Percentiles rank a stretch among this genome's conserved stretches.
Conservation (phyloP, 2,888 invertebrate species). For the Morpho deidamia region DNA sequence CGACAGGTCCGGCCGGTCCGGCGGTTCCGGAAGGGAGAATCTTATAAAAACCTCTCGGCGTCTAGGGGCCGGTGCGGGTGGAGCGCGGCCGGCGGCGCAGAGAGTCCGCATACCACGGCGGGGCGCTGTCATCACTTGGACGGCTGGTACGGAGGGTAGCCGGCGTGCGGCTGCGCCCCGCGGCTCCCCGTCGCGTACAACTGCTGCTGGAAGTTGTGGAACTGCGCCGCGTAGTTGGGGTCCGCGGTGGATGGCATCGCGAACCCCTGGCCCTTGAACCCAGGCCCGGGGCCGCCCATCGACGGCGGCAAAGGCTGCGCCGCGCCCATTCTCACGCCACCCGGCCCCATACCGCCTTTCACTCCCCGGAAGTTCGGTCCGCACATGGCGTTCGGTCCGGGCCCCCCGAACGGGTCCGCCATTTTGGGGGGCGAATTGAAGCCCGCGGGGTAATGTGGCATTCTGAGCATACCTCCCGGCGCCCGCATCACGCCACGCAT, state of each 20-base stretch:
- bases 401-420: slow-evolving; percentile 54
- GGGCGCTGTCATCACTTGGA: slow-evolving; percentile 58
- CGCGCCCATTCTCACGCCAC: slow-evolving; percentile 59
- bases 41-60: slow-evolving; percentile 1
- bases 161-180: slow-evolving; percentile 62
- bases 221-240: slow-evolving; percentile 96
- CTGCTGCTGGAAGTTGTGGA: slow-evolving; percentile 97
- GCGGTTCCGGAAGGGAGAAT: background rate
- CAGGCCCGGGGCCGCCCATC: slow-evolving; percentile 83
- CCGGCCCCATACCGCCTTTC: slow-evolving; percentile 56
- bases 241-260: slow-evolving; percentile 92
- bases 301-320: slow-evolving; percentile 88
- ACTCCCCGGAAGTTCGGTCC: slow-evolving; percentile 61
- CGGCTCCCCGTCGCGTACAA: slow-evolving; percentile 88
- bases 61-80: background rate
- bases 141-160: slow-evolving; percentile 69
- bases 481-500: slow-evolving; percentile 72
- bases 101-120: slow-evolving; percentile 2
- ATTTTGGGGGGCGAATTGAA: slow-evolving; percentile 71
- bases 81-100: background rate
- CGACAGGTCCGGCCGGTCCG: background rate
- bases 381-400: slow-evolving; percentile 49
- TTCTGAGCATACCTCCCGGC: slow-evolving; percentile 52
- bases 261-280: slow-evolving; percentile 88
- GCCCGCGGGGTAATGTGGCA: slow-evolving; percentile 70